Percentiles rank a stretch among this genome's conserved stretches.
Evolutionary conservation across 53 echinoderm and acorn worm species (phyloP).

Genomic region (Echinometra lucunter): DNA sequence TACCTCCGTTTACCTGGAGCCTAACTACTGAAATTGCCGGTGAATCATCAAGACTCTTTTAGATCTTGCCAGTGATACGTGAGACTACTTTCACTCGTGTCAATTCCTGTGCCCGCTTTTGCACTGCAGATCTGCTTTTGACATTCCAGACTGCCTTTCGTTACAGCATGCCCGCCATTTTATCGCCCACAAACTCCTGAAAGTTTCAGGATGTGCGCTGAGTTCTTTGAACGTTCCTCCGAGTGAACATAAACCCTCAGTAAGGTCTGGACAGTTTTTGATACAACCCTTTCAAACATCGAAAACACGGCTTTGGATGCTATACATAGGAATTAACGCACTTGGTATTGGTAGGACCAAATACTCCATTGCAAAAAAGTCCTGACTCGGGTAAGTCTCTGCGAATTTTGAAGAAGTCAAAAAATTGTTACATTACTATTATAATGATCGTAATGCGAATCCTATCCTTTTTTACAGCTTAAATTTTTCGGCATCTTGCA

Average conservation of each 20-base stretch:
- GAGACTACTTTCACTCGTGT: background rate
- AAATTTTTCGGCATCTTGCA: no score
- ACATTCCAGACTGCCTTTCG: background rate
- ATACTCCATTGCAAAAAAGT: background rate
- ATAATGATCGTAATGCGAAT: no score
- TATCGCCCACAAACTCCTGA: conserved; percentile 20
- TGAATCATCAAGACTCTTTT: conserved; percentile 6
- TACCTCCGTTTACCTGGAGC: background rate
- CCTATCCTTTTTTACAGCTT: no score
- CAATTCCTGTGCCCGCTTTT: background rate
- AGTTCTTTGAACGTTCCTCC: background rate
- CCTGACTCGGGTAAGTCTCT: background rate
- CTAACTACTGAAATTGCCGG: background rate
- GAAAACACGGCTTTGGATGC: background rate
- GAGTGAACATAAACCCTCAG: background rate
- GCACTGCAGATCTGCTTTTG: background rate
- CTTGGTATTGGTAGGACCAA: background rate
- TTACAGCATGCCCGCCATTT: background rate
- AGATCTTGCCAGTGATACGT: background rate
- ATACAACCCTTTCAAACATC: background rate
- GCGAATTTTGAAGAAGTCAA: background rate
- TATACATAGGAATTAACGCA: background rate
- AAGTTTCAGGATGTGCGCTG: background rate
- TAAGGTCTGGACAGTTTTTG: background rate
- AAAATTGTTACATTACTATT: background rate